A percentile compares a stretch with the other conserved stretches of the same genome.
Conservation (phyloP, 2,113 vertebrate genomes). For the Carassius auratus region DNA sequence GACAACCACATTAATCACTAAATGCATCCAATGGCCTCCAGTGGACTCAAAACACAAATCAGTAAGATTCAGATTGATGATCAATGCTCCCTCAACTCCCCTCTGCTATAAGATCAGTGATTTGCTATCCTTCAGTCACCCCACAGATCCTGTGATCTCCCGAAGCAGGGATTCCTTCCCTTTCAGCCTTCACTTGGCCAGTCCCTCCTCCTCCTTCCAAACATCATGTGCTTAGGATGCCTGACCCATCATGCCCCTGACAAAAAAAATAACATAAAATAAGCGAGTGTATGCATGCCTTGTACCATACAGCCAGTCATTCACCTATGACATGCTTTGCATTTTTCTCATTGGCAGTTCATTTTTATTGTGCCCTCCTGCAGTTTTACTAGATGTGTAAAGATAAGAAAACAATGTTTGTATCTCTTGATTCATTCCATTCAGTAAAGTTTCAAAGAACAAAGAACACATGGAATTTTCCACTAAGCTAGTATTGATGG, state of each 20-base stretch:
- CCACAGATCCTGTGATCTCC: conserved; percentile 22
- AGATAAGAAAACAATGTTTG: background rate
- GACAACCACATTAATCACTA: conserved; percentile 14
- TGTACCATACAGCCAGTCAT: background rate
- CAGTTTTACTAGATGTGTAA: background rate
- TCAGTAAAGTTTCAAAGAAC: background rate
- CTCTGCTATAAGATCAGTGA: background rate
- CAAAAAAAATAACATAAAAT: background rate
- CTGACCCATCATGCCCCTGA: conserved; percentile 23
- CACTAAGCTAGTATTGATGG: background rate
- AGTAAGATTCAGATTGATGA: conserved; percentile 14
- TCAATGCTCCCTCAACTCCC: conserved; percentile 29
- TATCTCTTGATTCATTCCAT: background rate
- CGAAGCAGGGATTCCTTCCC: background rate
- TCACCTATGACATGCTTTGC: conserved; percentile 12
- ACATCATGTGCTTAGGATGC: conserved; percentile 36
- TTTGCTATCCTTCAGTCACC: conserved; percentile 10
- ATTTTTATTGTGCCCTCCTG: conserved; percentile 7
- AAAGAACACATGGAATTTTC: background rate
- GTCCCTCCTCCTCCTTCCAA: background rate
- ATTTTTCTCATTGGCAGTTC: background rate
- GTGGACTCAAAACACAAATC: conserved; percentile 24
- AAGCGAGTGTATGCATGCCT: background rate
- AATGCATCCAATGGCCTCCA: background rate
- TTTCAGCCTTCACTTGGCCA: background rate